These are phyloP conservation scores for Zaprionus kolodkinae DNA, from an alignment of 1,140 invertebrate species.

Conservation along the genomic window DNA sequence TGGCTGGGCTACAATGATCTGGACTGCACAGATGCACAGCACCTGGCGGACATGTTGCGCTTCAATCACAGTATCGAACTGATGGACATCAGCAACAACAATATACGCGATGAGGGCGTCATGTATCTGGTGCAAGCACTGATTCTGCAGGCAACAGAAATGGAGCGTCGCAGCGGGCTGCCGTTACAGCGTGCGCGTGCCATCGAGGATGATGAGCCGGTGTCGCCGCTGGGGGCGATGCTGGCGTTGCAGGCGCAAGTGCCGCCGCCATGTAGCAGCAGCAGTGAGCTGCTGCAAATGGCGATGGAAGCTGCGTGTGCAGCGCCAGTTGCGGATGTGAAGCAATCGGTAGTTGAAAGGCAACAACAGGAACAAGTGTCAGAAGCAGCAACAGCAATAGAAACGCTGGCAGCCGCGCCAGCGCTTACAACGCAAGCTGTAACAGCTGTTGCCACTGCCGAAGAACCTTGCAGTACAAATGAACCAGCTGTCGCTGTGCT, in stretches of 20 bases:
- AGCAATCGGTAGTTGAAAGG: constrained; percentile 6
- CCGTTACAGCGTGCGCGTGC: constrained; percentile 68
- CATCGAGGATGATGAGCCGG: constrained; percentile 74
- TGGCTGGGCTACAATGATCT: constrained; percentile 93
- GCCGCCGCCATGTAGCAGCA: neutral
- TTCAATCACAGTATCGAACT: constrained; percentile 90
- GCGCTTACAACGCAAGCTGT: neutral
- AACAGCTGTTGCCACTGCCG: constrained; percentile 10
- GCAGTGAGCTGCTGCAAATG: neutral
- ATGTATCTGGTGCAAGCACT: constrained; percentile 90
- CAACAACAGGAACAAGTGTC: neutral
- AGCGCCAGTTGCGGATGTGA: neutral
- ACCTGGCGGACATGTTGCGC: constrained; percentile 89
- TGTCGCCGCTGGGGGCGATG: constrained; percentile 56
- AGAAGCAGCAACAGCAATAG: neutral
- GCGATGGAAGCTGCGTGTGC: constrained; percentile 7
- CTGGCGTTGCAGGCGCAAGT: constrained; percentile 1
- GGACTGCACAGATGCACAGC: constrained; percentile 90
- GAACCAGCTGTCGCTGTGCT: constrained; percentile 47
- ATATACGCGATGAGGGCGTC: constrained; percentile 90
- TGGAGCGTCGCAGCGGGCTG: constrained; percentile 68
- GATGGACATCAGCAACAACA: constrained; percentile 91
- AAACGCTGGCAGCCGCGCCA: neutral
- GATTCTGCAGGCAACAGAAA: constrained; percentile 87
- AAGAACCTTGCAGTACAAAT: constrained; percentile 6